A percentile compares a stretch with the other conserved stretches of the same genome.
phyloP scores from a whole-genome alignment of 2,797 vertebrate genomes.

The Lepilemur ruficaudatus region DNA sequence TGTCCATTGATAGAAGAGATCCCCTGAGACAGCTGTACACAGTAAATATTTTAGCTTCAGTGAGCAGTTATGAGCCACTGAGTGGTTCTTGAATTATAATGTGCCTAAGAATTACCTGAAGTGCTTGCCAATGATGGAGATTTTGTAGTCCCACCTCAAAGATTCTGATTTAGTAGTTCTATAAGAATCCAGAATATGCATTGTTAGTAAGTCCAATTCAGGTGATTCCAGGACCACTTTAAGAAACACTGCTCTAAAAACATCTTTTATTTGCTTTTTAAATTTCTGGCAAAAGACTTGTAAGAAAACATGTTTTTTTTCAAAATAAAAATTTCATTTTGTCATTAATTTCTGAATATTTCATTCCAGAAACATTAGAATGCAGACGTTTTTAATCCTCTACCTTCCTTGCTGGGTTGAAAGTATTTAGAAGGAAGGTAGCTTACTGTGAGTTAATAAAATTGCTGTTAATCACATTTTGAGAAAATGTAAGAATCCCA shows the following conservation, averaged over 20 bases:
- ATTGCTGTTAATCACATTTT: slow-evolving; percentile 84
- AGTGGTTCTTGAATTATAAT: neutral
- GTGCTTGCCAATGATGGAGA: neutral
- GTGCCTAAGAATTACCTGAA: neutral
- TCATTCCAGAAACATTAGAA: slow-evolving; percentile 71
- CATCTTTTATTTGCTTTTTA: neutral
- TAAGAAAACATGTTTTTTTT: slow-evolving; percentile 57
- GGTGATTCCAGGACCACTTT: neutral
- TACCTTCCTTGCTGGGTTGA: slow-evolving; percentile 70
- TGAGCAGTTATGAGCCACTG: neutral
- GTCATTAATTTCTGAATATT: slow-evolving; percentile 74
- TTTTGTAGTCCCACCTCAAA: neutral
- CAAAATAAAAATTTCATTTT: slow-evolving; percentile 62
- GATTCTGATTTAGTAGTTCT: neutral
- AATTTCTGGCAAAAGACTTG: slow-evolving; percentile 69
- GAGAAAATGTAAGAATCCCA: slow-evolving; percentile 79
- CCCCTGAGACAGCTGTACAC: neutral
- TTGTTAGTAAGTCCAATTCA: neutral
- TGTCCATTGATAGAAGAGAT: neutral
- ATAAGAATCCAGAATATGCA: neutral
- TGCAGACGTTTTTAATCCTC: slow-evolving; percentile 70
- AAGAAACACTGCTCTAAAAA: neutral
- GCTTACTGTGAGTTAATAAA: slow-evolving; percentile 82
- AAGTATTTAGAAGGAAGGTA: slow-evolving; percentile 65
- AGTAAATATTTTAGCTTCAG: neutral